Evolutionary conservation across 2,113 vertebrate species (phyloP).

Genomic region (Felis catus): F.catus_Fca126_mat1.0 CM031417.1:7721001-7721500

Average conservation of each 20-base stretch:
- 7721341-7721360: background rate
- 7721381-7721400: background rate
- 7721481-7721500: background rate
- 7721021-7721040: constrained; percentile 37
- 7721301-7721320: rapidly evolving
- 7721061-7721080: background rate
- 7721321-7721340: no score
- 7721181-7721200: background rate
- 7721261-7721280: background rate
- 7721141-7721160: background rate
- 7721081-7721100: background rate
- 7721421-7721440: background rate
- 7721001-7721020: constrained; percentile 74
- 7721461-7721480: background rate
- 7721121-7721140: background rate
- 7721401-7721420: background rate
- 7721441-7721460: background rate
- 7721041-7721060: background rate
- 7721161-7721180: background rate
- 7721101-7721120: background rate
- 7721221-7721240: background rate
- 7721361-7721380: background rate
- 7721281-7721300: rapidly evolving
- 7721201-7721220: background rate
- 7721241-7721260: background rate